Evolutionary conservation across 2,888 invertebrate genomes (phyloP), one percentile per base, ranked within the genome.

Genomic region (Cephus spinipes): DNA sequence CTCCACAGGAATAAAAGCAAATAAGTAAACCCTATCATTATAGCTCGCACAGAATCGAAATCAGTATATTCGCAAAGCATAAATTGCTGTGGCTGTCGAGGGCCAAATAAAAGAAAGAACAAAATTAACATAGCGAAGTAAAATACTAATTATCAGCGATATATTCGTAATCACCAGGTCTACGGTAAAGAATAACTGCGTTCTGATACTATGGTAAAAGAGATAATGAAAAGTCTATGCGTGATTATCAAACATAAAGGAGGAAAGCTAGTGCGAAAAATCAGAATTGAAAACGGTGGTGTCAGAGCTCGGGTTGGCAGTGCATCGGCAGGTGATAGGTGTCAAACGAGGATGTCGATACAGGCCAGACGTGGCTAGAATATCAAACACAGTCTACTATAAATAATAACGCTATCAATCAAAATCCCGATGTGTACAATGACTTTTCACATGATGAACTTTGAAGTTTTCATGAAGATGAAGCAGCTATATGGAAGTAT

Each of bases 331-430:
- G 81, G 82, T 81, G 82, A 77, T 79, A 82, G 82, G 84, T 83
- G 83, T 87, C 85, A 87, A 85, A 85, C 86, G 85, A 83, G 84
- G 82, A 82, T 85, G 82, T 84, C 83, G 83, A 85, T 83, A 83
- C 80, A 83, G 83, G 82, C 82, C 83, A 84, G 85, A 84, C 81
- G 83, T 82, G 80, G 87, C 88, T 89, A 86, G 81, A 89, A 88
- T 83, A 82, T 85, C 79, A 85, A 86, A 87, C 77, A 84, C 35
- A 83, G 71, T 78, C 79, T 80, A 79, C 76, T 78, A 73, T 80
- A 73, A 83, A 82, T 80, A 76, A 79, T 69, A 78, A 76, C 77
- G 71, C 55, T 55, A 55, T 55, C 23, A 23, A 23, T 55, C 0
- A 55, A 55, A 55, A 55, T 23, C 23, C 55, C 55, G 23, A 55